A percentile compares a stretch with the other conserved stretches of the same genome.
phyloP scores from a whole-genome alignment of 2,797 vertebrate species.

The Chelmon rostratus region DNA sequence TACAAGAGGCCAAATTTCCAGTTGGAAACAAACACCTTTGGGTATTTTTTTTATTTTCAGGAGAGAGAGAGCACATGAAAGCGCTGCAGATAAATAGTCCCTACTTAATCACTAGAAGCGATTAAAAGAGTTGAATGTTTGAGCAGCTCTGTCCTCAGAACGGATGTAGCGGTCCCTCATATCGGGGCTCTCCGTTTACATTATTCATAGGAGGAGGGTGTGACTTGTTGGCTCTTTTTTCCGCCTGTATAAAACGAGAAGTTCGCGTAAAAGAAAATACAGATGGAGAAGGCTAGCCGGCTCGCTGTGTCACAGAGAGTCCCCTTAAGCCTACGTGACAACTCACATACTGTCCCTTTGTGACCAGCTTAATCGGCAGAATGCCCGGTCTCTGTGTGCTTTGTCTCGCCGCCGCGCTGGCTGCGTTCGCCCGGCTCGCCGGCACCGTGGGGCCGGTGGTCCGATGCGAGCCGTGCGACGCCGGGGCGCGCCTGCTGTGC shows the following conservation, averaged over 20 bases:
- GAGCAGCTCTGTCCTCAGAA: constrained; percentile 42
- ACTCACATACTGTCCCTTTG: constrained; percentile 77
- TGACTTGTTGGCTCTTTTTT: constrained; percentile 86
- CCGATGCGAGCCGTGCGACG: constrained; percentile 93
- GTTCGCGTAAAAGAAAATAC: constrained; percentile 77
- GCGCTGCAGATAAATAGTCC: not conserved
- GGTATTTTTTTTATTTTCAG: not conserved
- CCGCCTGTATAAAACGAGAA: constrained; percentile 91
- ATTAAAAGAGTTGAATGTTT: constrained; percentile 30
- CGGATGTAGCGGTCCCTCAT: constrained; percentile 78
- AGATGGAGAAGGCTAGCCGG: constrained; percentile 86
- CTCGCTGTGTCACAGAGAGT: constrained; percentile 80
- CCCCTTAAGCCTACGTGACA: constrained; percentile 78
- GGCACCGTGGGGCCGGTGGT: constrained; percentile 91
- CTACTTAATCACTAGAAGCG: constrained; percentile 29
- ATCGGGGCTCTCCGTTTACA: constrained; percentile 85
- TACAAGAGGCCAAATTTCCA: constrained; percentile 21
- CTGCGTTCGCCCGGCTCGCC: constrained; percentile 80
- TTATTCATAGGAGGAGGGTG: constrained; percentile 90
- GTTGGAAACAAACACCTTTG: constrained; percentile 34
- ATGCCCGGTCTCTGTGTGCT: constrained; percentile 86
- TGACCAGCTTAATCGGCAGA: constrained; percentile 83
- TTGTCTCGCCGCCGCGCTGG: constrained; percentile 85
- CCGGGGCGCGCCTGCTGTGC: constrained; percentile 89
- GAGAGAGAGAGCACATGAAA: constrained; percentile 1